These are phyloP conservation scores for Esox lucius DNA, from an alignment of 2,797 vertebrate species.

Conservation along the genomic window DNA sequence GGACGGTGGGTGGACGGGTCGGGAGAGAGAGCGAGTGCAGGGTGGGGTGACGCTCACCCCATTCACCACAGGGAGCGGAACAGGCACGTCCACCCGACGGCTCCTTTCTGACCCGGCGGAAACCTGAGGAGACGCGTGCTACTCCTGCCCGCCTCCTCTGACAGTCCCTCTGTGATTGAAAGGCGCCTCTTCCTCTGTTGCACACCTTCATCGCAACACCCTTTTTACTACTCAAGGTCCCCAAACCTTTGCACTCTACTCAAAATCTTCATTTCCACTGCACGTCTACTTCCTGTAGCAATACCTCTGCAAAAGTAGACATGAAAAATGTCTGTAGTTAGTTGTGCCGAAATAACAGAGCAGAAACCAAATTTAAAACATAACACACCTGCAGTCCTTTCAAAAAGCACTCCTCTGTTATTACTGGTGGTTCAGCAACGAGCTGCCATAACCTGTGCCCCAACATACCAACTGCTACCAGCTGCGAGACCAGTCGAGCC, in stretches of 20 bases:
- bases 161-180: slow-evolving; percentile 7
- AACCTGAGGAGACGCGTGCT: slow-evolving; percentile 21
- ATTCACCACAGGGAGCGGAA: slow-evolving; percentile 28
- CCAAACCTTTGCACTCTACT: neutral
- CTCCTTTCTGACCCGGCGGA: slow-evolving; percentile 21
- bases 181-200: neutral
- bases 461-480: slow-evolving; percentile 23
- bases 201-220: neutral
- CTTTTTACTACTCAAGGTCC: neutral
- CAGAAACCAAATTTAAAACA: neutral
- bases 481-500: slow-evolving; percentile 44
- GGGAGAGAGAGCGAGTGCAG: neutral
- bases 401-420: neutral
- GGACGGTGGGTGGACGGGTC: neutral
- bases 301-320: neutral
- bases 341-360: neutral
- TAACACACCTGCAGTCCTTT: neutral
- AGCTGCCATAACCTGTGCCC: neutral
- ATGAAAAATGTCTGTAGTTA: neutral
- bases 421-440: neutral
- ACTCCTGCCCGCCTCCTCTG: neutral
- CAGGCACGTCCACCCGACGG: neutral
- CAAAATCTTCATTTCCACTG: neutral
- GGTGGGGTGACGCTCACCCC: slow-evolving; percentile 31
- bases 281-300: neutral